Percentiles rank a stretch among this genome's conserved stretches.
phyloP scores from a whole-genome alignment of 2,797 vertebrate species.

The Brachymystax lenok region DNA sequence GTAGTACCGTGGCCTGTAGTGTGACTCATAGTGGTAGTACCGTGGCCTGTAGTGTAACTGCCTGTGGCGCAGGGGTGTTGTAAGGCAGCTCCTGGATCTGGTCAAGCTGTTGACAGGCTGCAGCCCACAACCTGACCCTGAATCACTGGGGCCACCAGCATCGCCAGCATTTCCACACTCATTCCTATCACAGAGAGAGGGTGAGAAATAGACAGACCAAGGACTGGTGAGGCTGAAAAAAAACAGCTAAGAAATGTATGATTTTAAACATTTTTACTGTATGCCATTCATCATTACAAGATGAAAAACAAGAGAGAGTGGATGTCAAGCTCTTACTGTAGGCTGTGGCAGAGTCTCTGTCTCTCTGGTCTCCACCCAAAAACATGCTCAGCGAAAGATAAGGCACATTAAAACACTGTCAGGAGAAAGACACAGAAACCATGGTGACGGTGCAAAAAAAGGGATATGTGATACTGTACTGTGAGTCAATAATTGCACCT shows the following conservation, averaged over 20 bases:
- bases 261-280: neutral
- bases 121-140: constrained; percentile 73
- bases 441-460: constrained; percentile 46
- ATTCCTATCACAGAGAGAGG: constrained; percentile 65
- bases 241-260: neutral
- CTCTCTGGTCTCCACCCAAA: constrained; percentile 19
- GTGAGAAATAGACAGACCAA: constrained; percentile 5
- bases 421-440: constrained; percentile 37
- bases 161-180: constrained; percentile 74
- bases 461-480: neutral
- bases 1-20: neutral
- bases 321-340: constrained; percentile 70
- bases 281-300: neutral
- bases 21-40: neutral
- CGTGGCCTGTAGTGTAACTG: neutral
- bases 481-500: constrained; percentile 5
- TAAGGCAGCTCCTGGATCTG: constrained; percentile 45
- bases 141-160: constrained; percentile 72
- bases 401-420: constrained; percentile 78
- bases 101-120: constrained; percentile 37
- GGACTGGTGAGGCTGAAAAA: neutral
- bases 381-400: constrained; percentile 79
- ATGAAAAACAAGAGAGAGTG: neutral
- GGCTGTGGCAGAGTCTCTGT: constrained; percentile 80
- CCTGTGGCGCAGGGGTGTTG: constrained; percentile 39